Evolutionary conservation across 2,113 vertebrate species (phyloP).

Genomic region (Toxotes chatareus): DNA sequence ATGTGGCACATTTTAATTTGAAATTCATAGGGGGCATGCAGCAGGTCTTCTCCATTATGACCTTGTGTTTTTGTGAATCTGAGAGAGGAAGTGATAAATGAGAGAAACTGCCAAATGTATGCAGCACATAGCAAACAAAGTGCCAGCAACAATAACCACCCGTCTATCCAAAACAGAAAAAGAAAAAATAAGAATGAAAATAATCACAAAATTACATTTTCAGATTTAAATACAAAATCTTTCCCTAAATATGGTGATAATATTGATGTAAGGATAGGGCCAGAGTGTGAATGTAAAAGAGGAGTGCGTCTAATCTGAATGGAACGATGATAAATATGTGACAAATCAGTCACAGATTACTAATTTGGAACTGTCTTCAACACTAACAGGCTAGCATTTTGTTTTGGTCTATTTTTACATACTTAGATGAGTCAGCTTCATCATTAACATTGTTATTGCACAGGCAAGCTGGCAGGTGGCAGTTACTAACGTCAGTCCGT

Average conservation of each 20-base stretch:
- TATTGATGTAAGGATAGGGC: background rate
- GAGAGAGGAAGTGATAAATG: background rate
- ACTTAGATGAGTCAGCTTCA: background rate
- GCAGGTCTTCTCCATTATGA: background rate
- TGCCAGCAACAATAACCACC: background rate
- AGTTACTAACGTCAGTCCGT: background rate
- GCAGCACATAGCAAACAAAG: background rate
- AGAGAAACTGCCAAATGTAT: background rate
- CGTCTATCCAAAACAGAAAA: background rate
- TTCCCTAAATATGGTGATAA: no score
- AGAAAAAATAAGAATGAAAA: background rate
- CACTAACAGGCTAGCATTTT: background rate
- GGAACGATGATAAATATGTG: background rate
- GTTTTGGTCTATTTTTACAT: background rate
- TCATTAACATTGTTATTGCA: background rate
- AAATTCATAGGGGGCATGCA: background rate
- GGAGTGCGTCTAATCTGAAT: no score
- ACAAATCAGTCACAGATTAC: no score
- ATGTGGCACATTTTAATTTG: slow-evolving; percentile 10
- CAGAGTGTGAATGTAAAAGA: background rate
- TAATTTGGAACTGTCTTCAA: background rate
- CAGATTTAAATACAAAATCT: background rate
- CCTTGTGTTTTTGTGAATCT: slow-evolving; percentile 1
- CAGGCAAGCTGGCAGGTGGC: slow-evolving; percentile 7
- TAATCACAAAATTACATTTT: background rate